A percentile compares a stretch with the other conserved stretches of the same genome.
Evolutionary conservation across 2,888 invertebrate species (phyloP).

Genomic region (Clunio marinus): DNA sequence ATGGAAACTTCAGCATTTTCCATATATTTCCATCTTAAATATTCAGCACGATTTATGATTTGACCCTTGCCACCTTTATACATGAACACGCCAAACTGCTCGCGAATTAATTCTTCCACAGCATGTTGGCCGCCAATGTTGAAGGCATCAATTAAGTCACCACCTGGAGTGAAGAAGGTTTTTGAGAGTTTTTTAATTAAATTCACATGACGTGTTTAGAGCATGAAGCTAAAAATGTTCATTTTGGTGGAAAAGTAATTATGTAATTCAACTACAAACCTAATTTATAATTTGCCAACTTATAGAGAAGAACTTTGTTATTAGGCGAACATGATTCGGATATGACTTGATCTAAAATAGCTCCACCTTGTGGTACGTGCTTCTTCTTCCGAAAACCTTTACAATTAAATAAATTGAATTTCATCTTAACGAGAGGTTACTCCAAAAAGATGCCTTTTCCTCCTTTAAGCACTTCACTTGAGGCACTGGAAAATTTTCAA

Average conservation of each 20-base stretch:
- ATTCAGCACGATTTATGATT: constrained; percentile 81
- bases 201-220: constrained; percentile 40
- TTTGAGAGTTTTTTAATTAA: too few species aligned
- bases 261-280: constrained; percentile 51
- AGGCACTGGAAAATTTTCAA: constrained; percentile 15
- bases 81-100: constrained; percentile 84
- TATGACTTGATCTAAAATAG: constrained; percentile 83
- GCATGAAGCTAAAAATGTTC: constrained; percentile 20
- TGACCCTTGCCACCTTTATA: constrained; percentile 81
- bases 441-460: constrained; percentile 6
- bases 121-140: constrained; percentile 76
- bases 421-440: constrained; percentile 9
- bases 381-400: constrained; percentile 49
- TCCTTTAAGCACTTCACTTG: constrained; percentile 15
- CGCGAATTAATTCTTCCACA: constrained; percentile 77
- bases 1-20: constrained; percentile 79
- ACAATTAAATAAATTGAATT: constrained; percentile 38
- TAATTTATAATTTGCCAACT: constrained; percentile 85
- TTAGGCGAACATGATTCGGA: constrained; percentile 77
- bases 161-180: constrained; percentile 57
- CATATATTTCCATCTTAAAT: constrained; percentile 83
- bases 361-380: constrained; percentile 57
- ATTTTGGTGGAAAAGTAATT: neutral
- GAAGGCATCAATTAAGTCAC: constrained; percentile 83
- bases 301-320: constrained; percentile 81